Evolutionary conservation across 30 jellyfish, hydroid and myxozoan genomes (phyloP).

Genomic region (Chironex yamaguchii): DNA sequence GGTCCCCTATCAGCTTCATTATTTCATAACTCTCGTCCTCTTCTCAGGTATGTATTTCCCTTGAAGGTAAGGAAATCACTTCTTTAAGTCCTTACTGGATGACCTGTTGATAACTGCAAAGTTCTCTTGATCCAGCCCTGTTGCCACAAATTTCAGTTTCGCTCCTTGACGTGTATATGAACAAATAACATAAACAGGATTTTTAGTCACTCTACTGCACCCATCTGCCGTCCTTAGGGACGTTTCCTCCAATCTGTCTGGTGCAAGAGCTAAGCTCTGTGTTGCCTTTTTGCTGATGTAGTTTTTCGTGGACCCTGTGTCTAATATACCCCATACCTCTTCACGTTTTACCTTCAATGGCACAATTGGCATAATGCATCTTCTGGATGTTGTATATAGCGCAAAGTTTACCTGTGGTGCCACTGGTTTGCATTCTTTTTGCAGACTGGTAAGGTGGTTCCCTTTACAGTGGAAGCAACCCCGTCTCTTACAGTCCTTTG

Average conservation of each 20-base stretch:
- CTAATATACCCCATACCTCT: slow-evolving; percentile 37
- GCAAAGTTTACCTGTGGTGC: background rate
- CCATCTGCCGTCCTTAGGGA: slow-evolving; percentile 16
- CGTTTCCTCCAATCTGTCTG: no score
- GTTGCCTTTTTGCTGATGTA: slow-evolving; percentile 30
- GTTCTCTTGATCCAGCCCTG: slow-evolving; percentile 41
- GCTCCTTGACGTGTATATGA: slow-evolving; percentile 36
- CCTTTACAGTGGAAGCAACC: slow-evolving; percentile 64
- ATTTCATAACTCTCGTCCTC: slow-evolving; percentile 48
- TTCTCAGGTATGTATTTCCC: slow-evolving; percentile 50
- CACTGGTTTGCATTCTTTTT: slow-evolving; percentile 41
- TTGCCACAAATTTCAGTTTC: slow-evolving; percentile 25
- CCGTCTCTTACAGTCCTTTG: slow-evolving; percentile 37
- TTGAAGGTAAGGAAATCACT: slow-evolving; percentile 28
- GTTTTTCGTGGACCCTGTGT: slow-evolving; percentile 14
- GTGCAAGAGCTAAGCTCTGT: no score
- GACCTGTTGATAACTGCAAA: slow-evolving; percentile 26
- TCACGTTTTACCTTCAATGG: slow-evolving; percentile 36
- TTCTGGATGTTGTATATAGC: slow-evolving; percentile 14
- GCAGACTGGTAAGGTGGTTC: slow-evolving; percentile 56
- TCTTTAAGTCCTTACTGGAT: slow-evolving; percentile 33
- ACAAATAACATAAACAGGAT: slow-evolving; percentile 30
- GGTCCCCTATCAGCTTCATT: slow-evolving; percentile 54
- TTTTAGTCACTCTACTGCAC: background rate
- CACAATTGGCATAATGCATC: slow-evolving; percentile 48